Conservation (phyloP, 2,797 vertebrate species). For the Siniperca scherzeri region DNA sequence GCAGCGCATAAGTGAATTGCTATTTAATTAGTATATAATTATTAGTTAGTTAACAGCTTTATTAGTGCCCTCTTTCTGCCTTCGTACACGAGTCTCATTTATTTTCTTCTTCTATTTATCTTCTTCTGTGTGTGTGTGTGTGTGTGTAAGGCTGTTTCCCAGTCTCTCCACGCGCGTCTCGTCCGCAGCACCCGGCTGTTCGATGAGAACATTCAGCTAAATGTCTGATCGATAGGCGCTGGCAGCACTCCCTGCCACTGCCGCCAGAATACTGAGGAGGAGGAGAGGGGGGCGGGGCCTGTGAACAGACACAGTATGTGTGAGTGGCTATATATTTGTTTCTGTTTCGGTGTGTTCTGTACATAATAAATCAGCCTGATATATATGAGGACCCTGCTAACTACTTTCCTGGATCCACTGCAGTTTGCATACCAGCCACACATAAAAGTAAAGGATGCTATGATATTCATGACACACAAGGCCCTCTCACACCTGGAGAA, state of each 20-base stretch:
- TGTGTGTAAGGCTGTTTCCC: slow-evolving; percentile 53
- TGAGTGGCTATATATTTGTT: slow-evolving; percentile 1
- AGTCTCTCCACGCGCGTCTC: slow-evolving; percentile 73
- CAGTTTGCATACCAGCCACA: too few species aligned
- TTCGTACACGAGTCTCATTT: slow-evolving; percentile 24
- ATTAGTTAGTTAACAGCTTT: slow-evolving; percentile 1
- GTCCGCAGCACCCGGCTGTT: slow-evolving; percentile 74
- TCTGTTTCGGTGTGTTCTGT: slow-evolving; percentile 16
- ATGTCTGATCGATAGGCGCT: slow-evolving; percentile 81
- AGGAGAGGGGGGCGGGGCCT: background rate
- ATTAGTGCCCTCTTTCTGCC: slow-evolving; percentile 4
- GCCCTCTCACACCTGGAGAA: too few species aligned
- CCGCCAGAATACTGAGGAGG: slow-evolving; percentile 73
- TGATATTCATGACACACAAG: too few species aligned
- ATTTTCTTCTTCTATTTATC: slow-evolving; percentile 3
- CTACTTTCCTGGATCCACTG: too few species aligned
- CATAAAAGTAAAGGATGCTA: too few species aligned
- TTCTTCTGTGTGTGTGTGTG: background rate
- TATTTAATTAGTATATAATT: background rate
- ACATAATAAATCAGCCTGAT: background rate
- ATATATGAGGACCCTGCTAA: background rate
- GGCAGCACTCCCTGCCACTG: slow-evolving; percentile 56
- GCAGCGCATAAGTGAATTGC: background rate
- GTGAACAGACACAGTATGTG: slow-evolving; percentile 11
- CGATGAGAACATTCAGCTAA: slow-evolving; percentile 82